phyloP scores from a whole-genome alignment of 1,140 invertebrate species.

The Lordiphosa mommai region DNA sequence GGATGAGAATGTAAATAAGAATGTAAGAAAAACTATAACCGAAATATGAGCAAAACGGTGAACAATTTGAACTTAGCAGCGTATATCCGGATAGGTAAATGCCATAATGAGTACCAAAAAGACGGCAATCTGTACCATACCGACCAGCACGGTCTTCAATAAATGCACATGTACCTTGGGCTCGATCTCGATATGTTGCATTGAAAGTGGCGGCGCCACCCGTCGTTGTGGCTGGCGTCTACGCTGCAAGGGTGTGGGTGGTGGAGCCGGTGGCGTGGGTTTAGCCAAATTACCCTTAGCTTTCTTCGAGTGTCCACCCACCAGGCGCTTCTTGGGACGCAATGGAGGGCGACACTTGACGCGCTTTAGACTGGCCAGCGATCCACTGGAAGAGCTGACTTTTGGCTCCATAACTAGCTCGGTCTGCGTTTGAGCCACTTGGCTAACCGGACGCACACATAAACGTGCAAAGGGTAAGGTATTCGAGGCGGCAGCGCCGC shows the following conservation, averaged over 20 bases:
- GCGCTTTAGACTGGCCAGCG: too few species aligned
- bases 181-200: slow-evolving; percentile 8
- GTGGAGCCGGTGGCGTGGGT: too few species aligned
- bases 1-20: neutral
- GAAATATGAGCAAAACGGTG: neutral
- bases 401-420: too few species aligned
- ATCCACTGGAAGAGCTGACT: too few species aligned
- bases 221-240: neutral
- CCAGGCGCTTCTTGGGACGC: too few species aligned
- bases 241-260: neutral
- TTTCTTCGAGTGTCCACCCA: too few species aligned
- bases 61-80: slow-evolving; percentile 32
- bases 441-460: neutral
- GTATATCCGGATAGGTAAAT: slow-evolving; percentile 60
- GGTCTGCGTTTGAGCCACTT: too few species aligned
- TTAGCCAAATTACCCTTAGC: too few species aligned
- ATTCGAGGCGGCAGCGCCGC: neutral
- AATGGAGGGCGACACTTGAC: too few species aligned
- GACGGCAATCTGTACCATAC: slow-evolving; percentile 49
- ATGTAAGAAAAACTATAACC: neutral
- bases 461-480: neutral
- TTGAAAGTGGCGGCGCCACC: slow-evolving; percentile 5
- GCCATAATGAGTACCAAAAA: slow-evolving; percentile 69
- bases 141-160: slow-evolving; percentile 55
- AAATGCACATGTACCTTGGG: slow-evolving; percentile 37